phyloP scores from a whole-genome alignment of 35 echinoderm and acorn worm genomes.

The Heliocidaris erythrogramma region DNA sequence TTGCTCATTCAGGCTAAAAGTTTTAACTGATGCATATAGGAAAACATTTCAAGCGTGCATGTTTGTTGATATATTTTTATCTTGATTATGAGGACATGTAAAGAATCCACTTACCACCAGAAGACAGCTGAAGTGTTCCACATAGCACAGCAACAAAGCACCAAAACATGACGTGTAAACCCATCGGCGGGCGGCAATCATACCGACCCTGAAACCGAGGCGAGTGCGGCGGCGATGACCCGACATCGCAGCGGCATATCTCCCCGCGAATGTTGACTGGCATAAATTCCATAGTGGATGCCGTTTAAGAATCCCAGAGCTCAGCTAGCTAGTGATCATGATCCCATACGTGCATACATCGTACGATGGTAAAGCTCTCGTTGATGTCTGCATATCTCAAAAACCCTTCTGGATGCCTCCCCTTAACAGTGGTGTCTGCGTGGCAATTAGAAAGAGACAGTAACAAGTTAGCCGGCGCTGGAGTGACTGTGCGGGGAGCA shows the following conservation, averaged over 20 bases:
- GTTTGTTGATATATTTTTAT: neutral
- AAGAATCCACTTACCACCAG: constrained; percentile 3
- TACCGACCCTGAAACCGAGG: neutral
- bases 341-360: neutral
- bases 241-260: neutral
- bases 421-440: neutral
- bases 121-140: constrained; percentile 25
- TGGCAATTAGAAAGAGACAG: constrained; percentile 9
- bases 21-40: too few relatives aligned
- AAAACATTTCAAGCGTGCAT: neutral
- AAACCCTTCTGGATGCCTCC: neutral
- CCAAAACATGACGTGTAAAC: constrained; percentile 38
- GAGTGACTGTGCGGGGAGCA: neutral
- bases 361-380: neutral
- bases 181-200: neutral
- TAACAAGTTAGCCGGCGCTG: neutral
- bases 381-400: neutral
- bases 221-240: neutral
- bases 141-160: constrained; percentile 46
- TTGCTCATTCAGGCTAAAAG: too few relatives aligned
- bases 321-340: neutral
- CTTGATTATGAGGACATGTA: neutral
- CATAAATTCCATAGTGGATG: constrained; percentile 44
- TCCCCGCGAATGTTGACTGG: constrained; percentile 4
- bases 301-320: neutral